phyloP scores from a whole-genome alignment of 2,888 invertebrate genomes.

The Drosophila trichaetosa region DNA sequence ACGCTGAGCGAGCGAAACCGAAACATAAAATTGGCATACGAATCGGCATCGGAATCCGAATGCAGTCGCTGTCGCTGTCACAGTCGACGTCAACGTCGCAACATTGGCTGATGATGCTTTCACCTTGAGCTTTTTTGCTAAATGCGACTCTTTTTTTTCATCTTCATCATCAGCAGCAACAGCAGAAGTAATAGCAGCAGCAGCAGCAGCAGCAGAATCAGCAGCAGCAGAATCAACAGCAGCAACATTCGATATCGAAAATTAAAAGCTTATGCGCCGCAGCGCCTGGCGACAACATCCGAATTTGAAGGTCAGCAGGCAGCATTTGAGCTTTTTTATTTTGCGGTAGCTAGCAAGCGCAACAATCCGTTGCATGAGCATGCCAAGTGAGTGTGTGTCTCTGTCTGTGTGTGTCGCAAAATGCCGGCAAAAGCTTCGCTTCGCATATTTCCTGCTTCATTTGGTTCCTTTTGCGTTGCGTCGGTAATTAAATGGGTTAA shows the following conservation, averaged over 20 bases:
- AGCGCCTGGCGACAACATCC: conserved; percentile 12
- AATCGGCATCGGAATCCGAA: conserved; percentile 50
- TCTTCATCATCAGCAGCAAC: conserved; percentile 26
- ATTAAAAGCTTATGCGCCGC: conserved; percentile 55
- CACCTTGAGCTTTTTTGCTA: conserved; percentile 70
- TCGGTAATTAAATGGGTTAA: conserved; percentile 62
- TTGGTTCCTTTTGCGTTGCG: not conserved
- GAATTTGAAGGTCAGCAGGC: conserved; percentile 16
- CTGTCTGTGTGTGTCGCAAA: conserved; percentile 31
- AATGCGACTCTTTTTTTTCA: conserved; percentile 42
- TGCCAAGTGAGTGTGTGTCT: conserved; percentile 18
- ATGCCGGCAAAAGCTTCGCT: conserved; percentile 62
- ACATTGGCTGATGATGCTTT: conserved; percentile 61
- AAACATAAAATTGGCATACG: conserved; percentile 53
- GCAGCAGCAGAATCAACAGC: not conserved
- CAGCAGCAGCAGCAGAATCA: not conserved
- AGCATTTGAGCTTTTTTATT: conserved; percentile 22
- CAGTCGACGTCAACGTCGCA: conserved; percentile 37
- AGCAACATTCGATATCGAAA: conserved; percentile 54
- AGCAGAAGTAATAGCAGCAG: conserved; percentile 4
- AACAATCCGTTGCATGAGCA: conserved; percentile 48
- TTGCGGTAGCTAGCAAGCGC: conserved; percentile 31
- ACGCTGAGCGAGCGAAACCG: conserved; percentile 61
- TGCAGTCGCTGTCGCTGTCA: conserved; percentile 44
- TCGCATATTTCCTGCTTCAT: not conserved